Base-by-base conservation (phyloP, 2,888 invertebrate genomes). In the Atrina japonica region DNA sequence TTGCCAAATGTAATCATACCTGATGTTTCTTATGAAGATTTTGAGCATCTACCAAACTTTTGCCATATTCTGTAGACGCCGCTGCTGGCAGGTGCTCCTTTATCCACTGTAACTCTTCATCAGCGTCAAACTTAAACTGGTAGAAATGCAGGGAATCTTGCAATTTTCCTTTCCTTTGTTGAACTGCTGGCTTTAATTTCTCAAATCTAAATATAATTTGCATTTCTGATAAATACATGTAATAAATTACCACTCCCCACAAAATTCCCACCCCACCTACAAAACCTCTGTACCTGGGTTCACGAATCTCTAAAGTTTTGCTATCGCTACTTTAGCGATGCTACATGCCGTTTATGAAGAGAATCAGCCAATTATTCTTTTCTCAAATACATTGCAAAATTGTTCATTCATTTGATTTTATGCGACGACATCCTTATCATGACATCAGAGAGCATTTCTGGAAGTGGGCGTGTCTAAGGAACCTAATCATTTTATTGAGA, bases 21-120 rank as follows among this genome's bases (percentile, higher is more conserved):
- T 92, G 96, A 91, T 98, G 98, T 89, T 98, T 98, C 92, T 98
- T 98, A 88, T 95, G 93, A 70, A 96, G 93, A 18, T 95, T 96
- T 89, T 98, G 97, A 0, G 97, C 97, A 84, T 97, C 97, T 86
- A 97, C 95, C 47, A 99, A 92, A 91, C 96, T 97, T 64, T 95
- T 94, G 0, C 97, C 97, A 27, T 95, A 91, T 30, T 92, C 91
- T 41, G 87, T 87, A 0, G 96, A 95, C 0, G 94, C 92, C 0
- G 96, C 97, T 0, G 95, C 93, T 0, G 96, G 95, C 78, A 94
- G 90, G 73, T 97, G 96, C 90, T 98, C 98, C 45, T 94, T 94
- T 77, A 99, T 95, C 99, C 99, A 99, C 88, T 96, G 97, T 83
- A 97, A 92, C 89, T 99, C 98, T 0, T 95, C 95, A 56, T 96